phyloP scores from a whole-genome alignment of 2,888 invertebrate genomes.

The Synanthedon formicaeformis region DNA sequence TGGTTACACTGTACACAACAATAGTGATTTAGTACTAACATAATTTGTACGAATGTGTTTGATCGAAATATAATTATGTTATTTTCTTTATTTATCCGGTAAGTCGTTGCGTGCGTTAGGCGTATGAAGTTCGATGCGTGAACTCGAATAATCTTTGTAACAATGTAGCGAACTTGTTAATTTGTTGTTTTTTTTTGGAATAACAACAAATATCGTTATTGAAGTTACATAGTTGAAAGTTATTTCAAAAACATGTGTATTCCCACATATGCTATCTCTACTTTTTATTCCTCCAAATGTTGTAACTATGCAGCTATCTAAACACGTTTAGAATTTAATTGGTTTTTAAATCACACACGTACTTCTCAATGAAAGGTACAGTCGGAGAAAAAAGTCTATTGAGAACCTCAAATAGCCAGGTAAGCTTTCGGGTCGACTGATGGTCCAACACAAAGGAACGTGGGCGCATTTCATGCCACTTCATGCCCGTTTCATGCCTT shows the following conservation, averaged over 20 bases:
- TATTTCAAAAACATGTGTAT: too few relatives aligned
- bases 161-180: neutral
- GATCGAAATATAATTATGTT: neutral
- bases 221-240: too few relatives aligned
- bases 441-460: slow-evolving; percentile 12
- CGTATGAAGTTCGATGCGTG: neutral
- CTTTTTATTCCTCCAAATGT: neutral
- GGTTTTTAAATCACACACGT: slow-evolving; percentile 38
- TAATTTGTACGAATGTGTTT: neutral
- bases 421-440: slow-evolving; percentile 12
- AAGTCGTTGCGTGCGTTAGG: neutral
- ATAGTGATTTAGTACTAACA: neutral
- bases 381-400: slow-evolving; percentile 18
- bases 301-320: neutral
- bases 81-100: neutral
- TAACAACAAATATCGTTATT: too few relatives aligned
- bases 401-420: slow-evolving; percentile 18
- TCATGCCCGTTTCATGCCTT: slow-evolving; percentile 11
- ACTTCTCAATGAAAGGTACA: slow-evolving; percentile 23
- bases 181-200: neutral
- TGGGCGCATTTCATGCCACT: slow-evolving; percentile 14
- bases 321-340: slow-evolving; percentile 44
- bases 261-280: neutral
- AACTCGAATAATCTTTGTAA: neutral
- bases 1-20: neutral